Evolutionary conservation across 1,140 invertebrate genomes (phyloP).

Genomic region (Polypedilum vanderplanki): DNA sequence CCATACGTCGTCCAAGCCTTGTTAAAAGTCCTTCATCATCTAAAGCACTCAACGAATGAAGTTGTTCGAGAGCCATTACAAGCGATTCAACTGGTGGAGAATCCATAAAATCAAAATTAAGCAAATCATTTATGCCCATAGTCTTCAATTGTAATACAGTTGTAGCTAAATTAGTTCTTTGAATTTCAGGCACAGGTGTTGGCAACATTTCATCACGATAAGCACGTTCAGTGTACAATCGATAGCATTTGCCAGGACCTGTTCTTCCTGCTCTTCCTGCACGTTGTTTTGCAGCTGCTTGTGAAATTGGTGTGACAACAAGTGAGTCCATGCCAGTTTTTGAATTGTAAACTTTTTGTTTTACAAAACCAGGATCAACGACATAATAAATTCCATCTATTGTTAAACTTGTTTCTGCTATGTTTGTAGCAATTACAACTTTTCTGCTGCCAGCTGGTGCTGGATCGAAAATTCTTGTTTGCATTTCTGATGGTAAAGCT

Average conservation of each 20-base stretch:
- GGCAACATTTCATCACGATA: conserved; percentile 99
- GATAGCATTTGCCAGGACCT: conserved; percentile 95
- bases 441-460: conserved; percentile 90
- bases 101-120: conserved; percentile 99
- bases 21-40: conserved; percentile 97
- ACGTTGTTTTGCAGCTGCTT: conserved; percentile 98
- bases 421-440: conserved; percentile 97
- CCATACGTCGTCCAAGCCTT: conserved; percentile 96
- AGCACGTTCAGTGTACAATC: conserved; percentile 97
- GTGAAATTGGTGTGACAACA: conserved; percentile 96
- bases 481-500: conserved; percentile 93
- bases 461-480: conserved; percentile 96
- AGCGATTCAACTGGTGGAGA: conserved; percentile 99
- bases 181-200: conserved; percentile 98
- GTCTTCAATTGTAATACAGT: conserved; percentile 98
- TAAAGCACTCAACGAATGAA: conserved; percentile 84
- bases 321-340: conserved; percentile 95
- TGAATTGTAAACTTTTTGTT: conserved; percentile 98
- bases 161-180: conserved; percentile 55
- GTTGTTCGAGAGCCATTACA: conserved; percentile 95
- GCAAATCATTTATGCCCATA: conserved; percentile 97
- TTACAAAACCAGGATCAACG: conserved; percentile 99
- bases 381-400: conserved; percentile 99
- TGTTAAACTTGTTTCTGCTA: conserved; percentile 97
- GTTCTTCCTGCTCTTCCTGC: conserved; percentile 96